Base-by-base conservation (phyloP, 2,113 vertebrate genomes). In the Crotophaga sulcirostris region DNA sequence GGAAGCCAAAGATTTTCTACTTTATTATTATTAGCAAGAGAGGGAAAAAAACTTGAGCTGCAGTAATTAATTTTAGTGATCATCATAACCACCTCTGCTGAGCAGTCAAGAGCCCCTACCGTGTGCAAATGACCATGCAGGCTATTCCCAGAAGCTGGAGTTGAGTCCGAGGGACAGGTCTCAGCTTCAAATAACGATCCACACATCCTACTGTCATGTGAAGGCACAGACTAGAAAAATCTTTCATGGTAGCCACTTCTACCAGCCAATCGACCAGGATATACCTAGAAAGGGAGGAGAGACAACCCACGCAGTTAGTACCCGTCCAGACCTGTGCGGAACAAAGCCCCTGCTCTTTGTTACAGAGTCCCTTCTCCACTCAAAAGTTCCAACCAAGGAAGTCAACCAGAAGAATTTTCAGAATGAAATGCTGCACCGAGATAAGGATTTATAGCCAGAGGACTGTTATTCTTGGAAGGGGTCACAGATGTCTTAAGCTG, bases 61-160 rank as follows among this genome's bases (percentile, higher is more conserved):
- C 44, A 74, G 34, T 55, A 75, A 51, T 26, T 4, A 21, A 26
- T 67, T 18, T 54, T 40, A 31, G 28, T 6, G 16, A 33, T 14
- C 17, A 49, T 12, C 51, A 10, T 5, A 70, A 60, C 4, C 38
- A 20, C 3, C 21, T 25, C 26, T 60, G 4, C 4, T 34, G 40
- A 18, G 3, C 26, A 51, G 31, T 18, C 63, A 54, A n/a, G 45
- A 54, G 15, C 45, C 42, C 98, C 97, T 87, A 99, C 99, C 99
- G 98, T 92, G 99, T 99, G 89, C 99, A 99, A 95, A 99, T 99
- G 56, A 99, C 99, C 99, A 99, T 99, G 98, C 99, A 99, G 83
- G 99, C 99, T 7, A 99, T 99, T 89, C 99, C 99, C 93, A 99
- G 96, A 8, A 99, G 98, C 92, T 99, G 99, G 13, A 99, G 99